Evolutionary conservation across 2,113 vertebrate genomes (phyloP), one percentile per base, ranked within the genome.

Genomic region (Aptenodytes patagonicus): DNA sequence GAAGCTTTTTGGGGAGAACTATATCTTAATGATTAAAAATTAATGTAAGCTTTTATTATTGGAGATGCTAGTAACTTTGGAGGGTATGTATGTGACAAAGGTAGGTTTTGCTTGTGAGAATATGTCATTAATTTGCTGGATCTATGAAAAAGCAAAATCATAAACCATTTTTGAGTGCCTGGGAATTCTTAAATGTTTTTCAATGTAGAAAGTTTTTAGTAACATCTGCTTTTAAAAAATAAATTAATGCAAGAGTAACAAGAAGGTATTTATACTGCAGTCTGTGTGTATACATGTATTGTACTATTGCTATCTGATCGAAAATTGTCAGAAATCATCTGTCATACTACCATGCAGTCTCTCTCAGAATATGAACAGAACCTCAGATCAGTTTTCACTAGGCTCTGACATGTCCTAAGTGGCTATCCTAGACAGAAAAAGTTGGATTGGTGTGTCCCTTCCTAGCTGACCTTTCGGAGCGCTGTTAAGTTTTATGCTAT

Each of bases 371-470:
- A 19, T 24, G 65, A 75, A 8, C 25, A 20, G 42, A 62, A 2
- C n/a, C 47, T 92, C 58, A 49, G 12, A 10, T 40, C 24, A 32
- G 18, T 71, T 91, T 66, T 79, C 13, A 26, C 0, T 24, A 16
- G 21, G 8, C 13, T 82, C 26, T 64, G 20, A 7, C 4, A 1
- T 31, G 19, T 51, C 64, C 16, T 28, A 17, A 34, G 61, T 24
- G 44, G 4, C 51, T 82, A 0, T 89, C 25, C 46, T 34, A 54
- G 34, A 7, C 2, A 51, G 40, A 70, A 52, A 40, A 58, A 9
- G 16, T 9, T 57, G 46, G 6, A 11, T 58, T 49, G 5, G 5
- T 36, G 17, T 2, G 0, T 62, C 22, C 29, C 5, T 7, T n/a
- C 11, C 65, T 68, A 57, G 8, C 28, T 78, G 8, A 44, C 18